Evolutionary conservation across 2,113 vertebrate species (phyloP).

Genomic region (Anguilla rostrata): DNA sequence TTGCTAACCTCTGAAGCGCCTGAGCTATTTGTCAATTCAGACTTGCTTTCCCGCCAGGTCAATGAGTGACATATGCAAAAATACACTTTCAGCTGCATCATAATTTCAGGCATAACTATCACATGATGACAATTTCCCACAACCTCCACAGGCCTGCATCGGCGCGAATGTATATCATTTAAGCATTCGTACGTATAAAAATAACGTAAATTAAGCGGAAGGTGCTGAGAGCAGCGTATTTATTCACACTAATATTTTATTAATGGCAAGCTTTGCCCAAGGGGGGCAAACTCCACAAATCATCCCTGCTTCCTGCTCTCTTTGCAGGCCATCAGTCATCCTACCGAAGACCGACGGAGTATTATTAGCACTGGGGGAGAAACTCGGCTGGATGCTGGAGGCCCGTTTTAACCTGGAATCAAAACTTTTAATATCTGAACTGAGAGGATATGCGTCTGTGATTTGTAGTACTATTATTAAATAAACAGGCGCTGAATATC

Average conservation of each 20-base stretch:
- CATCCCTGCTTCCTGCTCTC: slow-evolving; percentile 50
- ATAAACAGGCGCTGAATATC: not conserved
- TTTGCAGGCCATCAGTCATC: slow-evolving; percentile 60
- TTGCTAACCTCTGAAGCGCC: not conserved
- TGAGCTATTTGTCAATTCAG: not conserved
- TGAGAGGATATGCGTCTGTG: not conserved
- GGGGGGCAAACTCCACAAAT: slow-evolving; percentile 54
- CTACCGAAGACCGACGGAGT: slow-evolving; percentile 52
- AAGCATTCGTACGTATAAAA: slow-evolving; percentile 25
- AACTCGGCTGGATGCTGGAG: not conserved
- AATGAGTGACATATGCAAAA: not conserved
- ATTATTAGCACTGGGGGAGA: slow-evolving; percentile 47
- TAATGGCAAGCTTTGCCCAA: slow-evolving; percentile 59
- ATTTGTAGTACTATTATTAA: not conserved
- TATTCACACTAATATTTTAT: slow-evolving; percentile 68
- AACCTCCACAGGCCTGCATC: not conserved
- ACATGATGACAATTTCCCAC: not conserved
- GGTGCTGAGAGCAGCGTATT: slow-evolving; percentile 43
- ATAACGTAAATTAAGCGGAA: slow-evolving; percentile 48
- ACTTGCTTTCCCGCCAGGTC: not conserved
- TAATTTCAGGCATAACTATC: not conserved
- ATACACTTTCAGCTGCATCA: not conserved
- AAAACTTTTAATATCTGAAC: not conserved
- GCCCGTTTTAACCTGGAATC: not conserved
- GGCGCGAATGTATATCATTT: slow-evolving; percentile 37